Evolutionary conservation across 2,113 vertebrate genomes (phyloP).

Genomic region (Cryptoleucopteryx plumbea): DNA sequence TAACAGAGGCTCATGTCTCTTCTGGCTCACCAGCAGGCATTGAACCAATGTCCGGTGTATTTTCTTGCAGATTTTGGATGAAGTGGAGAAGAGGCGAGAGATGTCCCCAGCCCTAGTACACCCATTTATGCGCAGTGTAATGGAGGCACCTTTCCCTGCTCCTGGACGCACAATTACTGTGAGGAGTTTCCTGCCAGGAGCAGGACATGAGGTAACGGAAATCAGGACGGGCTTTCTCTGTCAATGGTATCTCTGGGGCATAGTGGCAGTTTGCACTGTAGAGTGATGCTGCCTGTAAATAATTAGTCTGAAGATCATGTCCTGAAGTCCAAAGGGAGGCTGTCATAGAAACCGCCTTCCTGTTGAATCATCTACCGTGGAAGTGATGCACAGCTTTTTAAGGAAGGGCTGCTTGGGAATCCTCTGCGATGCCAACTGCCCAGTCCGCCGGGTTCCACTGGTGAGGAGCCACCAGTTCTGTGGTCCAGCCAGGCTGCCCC

Average conservation of each 20-base stretch:
- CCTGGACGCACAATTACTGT: constrained; percentile 91
- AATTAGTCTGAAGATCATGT: neutral
- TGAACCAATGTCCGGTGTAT: neutral
- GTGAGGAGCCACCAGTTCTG: neutral
- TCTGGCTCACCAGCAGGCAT: neutral
- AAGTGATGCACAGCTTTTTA: neutral
- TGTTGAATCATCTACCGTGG: neutral
- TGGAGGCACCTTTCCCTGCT: constrained; percentile 96
- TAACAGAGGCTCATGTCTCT: neutral
- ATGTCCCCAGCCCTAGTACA: constrained; percentile 90
- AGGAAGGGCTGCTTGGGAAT: neutral
- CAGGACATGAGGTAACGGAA: constrained; percentile 84
- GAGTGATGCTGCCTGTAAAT: neutral
- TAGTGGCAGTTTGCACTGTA: neutral
- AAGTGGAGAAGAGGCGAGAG: constrained; percentile 92
- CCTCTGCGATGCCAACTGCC: neutral
- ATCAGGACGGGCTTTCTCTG: neutral
- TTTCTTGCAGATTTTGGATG: constrained; percentile 87
- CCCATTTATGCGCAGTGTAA: constrained; percentile 94
- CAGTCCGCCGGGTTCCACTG: fast-evolving
- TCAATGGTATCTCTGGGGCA: fast-evolving
- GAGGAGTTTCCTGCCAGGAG: constrained; percentile 93
- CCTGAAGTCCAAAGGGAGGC: neutral
- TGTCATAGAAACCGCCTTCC: neutral
- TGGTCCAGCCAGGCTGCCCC: neutral